Percentiles rank a stretch among this genome's conserved stretches.
Conservation (phyloP, 2,888 invertebrate genomes). For the Electrophaes corylata region DNA sequence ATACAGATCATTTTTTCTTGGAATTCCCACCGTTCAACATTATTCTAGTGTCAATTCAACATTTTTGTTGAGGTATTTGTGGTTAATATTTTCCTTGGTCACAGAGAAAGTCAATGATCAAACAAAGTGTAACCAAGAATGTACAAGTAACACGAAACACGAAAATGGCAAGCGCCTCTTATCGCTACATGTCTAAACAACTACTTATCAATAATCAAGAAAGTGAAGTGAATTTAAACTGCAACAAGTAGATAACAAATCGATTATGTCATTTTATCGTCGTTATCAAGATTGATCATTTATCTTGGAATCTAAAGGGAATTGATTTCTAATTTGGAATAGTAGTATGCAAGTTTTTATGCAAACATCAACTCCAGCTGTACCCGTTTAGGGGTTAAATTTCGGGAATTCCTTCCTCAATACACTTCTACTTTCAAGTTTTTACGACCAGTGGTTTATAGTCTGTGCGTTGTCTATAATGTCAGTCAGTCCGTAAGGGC, state of each 20-base stretch:
- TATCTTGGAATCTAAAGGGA: neutral
- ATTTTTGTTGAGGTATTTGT: too few relatives aligned
- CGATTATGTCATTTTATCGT: conserved; percentile 14
- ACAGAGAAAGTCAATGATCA: neutral
- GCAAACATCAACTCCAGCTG: too few relatives aligned
- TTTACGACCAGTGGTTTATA: too few relatives aligned
- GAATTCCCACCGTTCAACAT: too few relatives aligned
- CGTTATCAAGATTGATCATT: conserved; percentile 21
- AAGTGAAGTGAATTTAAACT: conserved; percentile 5
- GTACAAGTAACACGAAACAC: neutral
- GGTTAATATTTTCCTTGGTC: neutral
- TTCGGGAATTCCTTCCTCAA: too few relatives aligned
- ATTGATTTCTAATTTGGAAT: conserved; percentile 4
- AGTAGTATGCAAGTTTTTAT: too few relatives aligned
- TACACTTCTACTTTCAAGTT: too few relatives aligned
- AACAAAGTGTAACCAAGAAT: neutral
- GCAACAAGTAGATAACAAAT: conserved; percentile 21
- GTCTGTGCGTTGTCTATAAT: too few relatives aligned
- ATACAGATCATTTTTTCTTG: too few relatives aligned
- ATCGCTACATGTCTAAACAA: neutral
- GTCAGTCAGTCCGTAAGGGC: too few relatives aligned
- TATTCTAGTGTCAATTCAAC: too few relatives aligned
- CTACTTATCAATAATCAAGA: conserved; percentile 1
- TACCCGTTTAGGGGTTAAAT: too few relatives aligned
- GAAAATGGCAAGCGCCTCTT: neutral